phyloP scores from a whole-genome alignment of 2,888 invertebrate species.

The Eledone cirrhosa region DNA sequence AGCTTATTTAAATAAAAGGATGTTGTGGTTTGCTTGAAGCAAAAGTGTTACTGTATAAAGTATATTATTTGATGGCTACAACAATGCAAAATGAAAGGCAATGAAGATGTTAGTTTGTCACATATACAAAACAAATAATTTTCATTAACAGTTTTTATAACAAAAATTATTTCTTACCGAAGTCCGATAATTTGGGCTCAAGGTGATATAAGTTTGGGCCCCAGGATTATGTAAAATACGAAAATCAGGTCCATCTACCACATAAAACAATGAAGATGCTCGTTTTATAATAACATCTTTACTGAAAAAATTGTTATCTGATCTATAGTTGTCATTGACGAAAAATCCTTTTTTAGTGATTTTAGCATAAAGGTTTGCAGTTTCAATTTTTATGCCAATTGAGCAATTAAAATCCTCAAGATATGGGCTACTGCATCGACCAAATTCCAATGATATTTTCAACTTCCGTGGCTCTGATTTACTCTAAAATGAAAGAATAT shows the following conservation, averaged over 20 bases:
- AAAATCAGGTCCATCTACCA: not conserved
- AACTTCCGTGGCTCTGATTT: not conserved
- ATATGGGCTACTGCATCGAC: slow-evolving; percentile 11
- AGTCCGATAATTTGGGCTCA: not conserved
- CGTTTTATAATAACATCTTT: not conserved
- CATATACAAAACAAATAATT: too few species aligned
- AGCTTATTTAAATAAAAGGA: too few species aligned
- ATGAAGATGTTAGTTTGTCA: too few species aligned
- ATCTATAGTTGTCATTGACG: slow-evolving; percentile 9
- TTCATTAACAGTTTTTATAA: too few species aligned
- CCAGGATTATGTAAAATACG: slow-evolving; percentile 20
- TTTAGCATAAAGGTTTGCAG: not conserved
- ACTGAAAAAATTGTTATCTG: not conserved
- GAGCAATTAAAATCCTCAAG: slow-evolving; percentile 4
- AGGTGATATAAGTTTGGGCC: slow-evolving; percentile 3
- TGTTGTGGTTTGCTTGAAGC: too few species aligned
- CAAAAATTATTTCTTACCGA: not conserved
- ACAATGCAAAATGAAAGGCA: too few species aligned
- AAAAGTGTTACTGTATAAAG: too few species aligned
- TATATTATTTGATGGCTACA: too few species aligned
- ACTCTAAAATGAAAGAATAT: too few species aligned
- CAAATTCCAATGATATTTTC: slow-evolving; percentile 18
- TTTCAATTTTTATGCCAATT: not conserved
- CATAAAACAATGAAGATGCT: slow-evolving; percentile 5
- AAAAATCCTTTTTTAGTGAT: slow-evolving; percentile 21